A percentile compares a stretch with the other conserved stretches of the same genome.
Evolutionary conservation across 2,113 vertebrate species (phyloP).

Genomic region (Nibea albiflora): DNA sequence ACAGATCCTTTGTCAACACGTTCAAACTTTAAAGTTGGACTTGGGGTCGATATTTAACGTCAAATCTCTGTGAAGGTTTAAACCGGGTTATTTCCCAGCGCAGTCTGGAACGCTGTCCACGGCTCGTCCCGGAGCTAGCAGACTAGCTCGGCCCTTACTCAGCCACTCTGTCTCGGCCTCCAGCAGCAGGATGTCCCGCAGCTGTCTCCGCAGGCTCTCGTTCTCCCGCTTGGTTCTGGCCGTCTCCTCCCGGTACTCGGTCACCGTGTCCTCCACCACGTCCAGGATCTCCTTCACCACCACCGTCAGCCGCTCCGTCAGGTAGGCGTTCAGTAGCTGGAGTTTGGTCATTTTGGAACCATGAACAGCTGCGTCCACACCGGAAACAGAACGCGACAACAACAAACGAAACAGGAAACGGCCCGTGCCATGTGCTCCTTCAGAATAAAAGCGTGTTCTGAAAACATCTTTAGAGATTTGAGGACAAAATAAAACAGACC

Average conservation of each 20-base stretch:
- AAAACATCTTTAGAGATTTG: not conserved
- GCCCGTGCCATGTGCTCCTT: not conserved
- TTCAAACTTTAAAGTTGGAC: rapidly evolving
- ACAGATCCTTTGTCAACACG: rapidly evolving
- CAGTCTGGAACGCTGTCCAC: not conserved
- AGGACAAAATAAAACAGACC: no score
- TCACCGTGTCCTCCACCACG: slow-evolving; percentile 82
- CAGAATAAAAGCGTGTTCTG: slow-evolving; percentile 21
- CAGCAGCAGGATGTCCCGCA: slow-evolving; percentile 80
- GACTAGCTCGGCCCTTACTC: slow-evolving; percentile 60
- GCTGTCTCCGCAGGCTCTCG: slow-evolving; percentile 80
- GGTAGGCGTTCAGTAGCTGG: slow-evolving; percentile 78
- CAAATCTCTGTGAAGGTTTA: rapidly evolving
- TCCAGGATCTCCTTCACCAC: slow-evolving; percentile 83
- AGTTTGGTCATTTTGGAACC: slow-evolving; percentile 77
- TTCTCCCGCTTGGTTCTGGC: slow-evolving; percentile 79
- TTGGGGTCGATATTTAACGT: rapidly evolving
- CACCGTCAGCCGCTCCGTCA: slow-evolving; percentile 80
- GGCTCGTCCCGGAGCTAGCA: slow-evolving; percentile 3
- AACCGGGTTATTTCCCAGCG: rapidly evolving
- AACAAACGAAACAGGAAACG: slow-evolving; percentile 57
- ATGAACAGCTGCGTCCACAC: slow-evolving; percentile 36
- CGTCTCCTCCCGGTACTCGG: slow-evolving; percentile 84
- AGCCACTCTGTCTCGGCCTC: slow-evolving; percentile 76
- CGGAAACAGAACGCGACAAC: slow-evolving; percentile 43